Evolutionary conservation across 2,113 vertebrate species (phyloP), one percentile per base, ranked within the genome.

Genomic region (Verasper variegatus): DNA sequence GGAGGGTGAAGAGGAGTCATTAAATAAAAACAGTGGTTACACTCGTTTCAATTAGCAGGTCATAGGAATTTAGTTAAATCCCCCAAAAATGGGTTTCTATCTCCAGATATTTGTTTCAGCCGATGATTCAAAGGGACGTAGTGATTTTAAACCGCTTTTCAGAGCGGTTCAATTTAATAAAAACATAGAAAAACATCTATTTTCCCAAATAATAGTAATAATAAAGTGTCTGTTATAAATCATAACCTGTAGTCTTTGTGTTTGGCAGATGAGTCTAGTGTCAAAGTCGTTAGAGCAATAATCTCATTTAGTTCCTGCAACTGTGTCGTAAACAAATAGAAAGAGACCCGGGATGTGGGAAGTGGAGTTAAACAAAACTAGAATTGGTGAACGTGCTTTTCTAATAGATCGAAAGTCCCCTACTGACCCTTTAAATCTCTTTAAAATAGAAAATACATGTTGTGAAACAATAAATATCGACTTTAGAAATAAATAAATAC

Each of bases 391-490:
- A 18, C 0, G 54, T 54, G 51, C 20, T 21, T 54, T 20, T 9
- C 14, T 49, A 17, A 18, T 18, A 49, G 27, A 17, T 18, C 4
- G 9, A 35, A 37, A 45, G 42, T 10, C 5, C n/a, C 51, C 4
- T n/a, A 9, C 18, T 27, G 31, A 18, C 59, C 58, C 26, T 18
- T 40, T 20, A 12, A 61, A 10, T 61, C 35, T n/a, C 31, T 23
- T 26, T 7, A 15, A 17, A 17, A 58, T 1, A 61, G 8, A 64
- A 64, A 17, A 15, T 40, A 62, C 9, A 40, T 12, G 10, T 40
- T 21, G 3, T 15, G 31, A 76, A 65, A 40, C 20, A 8, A 26
- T 73, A 63, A 71, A 78, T 62, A 71, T 4, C 26, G 20, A 61
- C 26, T 68, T 23, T 26, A 55, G 6, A 51, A 70, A 42, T 40